Percentiles rank a stretch among this genome's conserved stretches.
phyloP scores from a whole-genome alignment of 2,888 invertebrate genomes.

The Entomobrya proxima region DNA sequence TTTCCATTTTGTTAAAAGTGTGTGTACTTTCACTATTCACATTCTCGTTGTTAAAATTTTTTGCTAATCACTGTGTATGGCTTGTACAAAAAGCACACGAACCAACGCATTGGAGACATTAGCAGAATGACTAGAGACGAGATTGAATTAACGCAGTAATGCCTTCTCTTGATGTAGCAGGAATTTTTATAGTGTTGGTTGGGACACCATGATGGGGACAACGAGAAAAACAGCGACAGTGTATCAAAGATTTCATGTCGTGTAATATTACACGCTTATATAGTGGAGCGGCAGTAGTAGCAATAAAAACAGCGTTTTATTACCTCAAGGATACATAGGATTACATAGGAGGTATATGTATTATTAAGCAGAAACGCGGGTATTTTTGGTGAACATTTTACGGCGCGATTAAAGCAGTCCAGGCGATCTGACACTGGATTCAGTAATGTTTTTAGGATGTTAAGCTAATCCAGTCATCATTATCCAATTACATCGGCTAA shows the following conservation, averaged over 20 bases:
- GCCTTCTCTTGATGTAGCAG: too few relatives aligned
- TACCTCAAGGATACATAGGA: too few relatives aligned
- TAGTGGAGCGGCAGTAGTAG: too few relatives aligned
- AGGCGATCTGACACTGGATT: background rate
- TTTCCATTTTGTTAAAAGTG: background rate
- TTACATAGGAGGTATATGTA: too few relatives aligned
- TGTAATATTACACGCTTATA: too few relatives aligned
- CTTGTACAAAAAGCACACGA: background rate
- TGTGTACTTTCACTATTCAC: conserved; percentile 9
- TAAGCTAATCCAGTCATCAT: conserved; percentile 5
- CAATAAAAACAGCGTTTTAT: too few relatives aligned
- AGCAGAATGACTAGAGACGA: background rate
- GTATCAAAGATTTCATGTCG: too few relatives aligned
- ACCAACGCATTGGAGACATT: too few relatives aligned
- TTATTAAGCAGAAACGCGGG: too few relatives aligned
- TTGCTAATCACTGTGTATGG: background rate
- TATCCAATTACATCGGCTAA: background rate
- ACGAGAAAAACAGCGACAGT: too few relatives aligned
- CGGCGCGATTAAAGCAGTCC: background rate
- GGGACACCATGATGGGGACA: background rate
- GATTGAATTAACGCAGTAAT: background rate
- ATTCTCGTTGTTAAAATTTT: conserved; percentile 28
- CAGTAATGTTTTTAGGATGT: background rate
- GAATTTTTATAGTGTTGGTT: background rate
- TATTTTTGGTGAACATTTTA: too few relatives aligned